A percentile compares a stretch with the other conserved stretches of the same genome.
These are phyloP conservation scores for Lytechinus pictus DNA, from an alignment of 35 echinoderm and acorn worm genomes.

Conservation along the genomic window DNA sequence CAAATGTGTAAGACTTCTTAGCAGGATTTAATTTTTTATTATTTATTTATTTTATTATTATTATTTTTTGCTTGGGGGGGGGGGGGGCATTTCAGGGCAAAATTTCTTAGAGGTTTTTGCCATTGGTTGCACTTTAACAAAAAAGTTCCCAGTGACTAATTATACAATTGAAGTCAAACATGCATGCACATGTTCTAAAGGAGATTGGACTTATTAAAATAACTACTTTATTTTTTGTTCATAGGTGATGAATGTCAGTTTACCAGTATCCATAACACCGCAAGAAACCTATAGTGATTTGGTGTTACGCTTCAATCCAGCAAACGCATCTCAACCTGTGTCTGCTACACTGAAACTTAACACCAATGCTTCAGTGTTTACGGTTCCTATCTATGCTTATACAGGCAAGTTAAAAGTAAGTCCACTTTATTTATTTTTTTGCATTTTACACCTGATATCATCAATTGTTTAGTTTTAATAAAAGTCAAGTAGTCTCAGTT, in stretches of 20 bases:
- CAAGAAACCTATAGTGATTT: conserved; percentile 75
- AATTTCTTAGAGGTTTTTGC: no score
- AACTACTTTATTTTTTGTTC: neutral
- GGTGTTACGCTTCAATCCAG: conserved; percentile 69
- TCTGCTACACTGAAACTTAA: conserved; percentile 76
- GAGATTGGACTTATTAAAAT: neutral
- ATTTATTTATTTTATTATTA: no score
- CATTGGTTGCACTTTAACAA: no score
- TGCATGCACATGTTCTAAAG: no score
- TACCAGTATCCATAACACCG: conserved; percentile 75
- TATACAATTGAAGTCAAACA: no score
- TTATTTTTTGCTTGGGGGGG: no score
- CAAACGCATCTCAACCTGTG: conserved; percentile 58
- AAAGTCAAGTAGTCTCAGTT: no score
- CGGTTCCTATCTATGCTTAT: conserved; percentile 84
- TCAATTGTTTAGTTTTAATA: no score
- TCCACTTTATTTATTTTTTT: neutral
- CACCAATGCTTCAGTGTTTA: conserved; percentile 95
- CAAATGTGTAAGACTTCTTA: no score
- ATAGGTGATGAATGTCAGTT: conserved; percentile 82
- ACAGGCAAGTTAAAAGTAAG: conserved; percentile 92
- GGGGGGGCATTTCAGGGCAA: no score
- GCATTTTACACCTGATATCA: neutral
- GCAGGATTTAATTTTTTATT: no score
- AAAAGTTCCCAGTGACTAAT: no score